Conservation (phyloP, 2,888 invertebrate species). For the Linyphia triangularis region DNA sequence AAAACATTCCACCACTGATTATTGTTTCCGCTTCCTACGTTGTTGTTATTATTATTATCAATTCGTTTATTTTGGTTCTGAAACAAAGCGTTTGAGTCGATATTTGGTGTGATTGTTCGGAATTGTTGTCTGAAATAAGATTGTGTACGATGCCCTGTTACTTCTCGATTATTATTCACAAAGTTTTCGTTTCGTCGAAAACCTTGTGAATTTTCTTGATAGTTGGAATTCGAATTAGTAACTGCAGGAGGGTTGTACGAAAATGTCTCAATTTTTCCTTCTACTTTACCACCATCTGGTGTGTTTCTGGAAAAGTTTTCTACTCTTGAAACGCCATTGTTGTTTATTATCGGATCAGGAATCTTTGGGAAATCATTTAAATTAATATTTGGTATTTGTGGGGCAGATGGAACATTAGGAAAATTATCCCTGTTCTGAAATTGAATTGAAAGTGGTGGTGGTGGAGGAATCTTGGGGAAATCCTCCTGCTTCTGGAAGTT, state of each 20-base stretch:
- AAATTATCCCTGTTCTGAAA: conserved; percentile 46
- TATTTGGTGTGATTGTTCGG: conserved; percentile 57
- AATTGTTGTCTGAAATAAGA: conserved; percentile 56
- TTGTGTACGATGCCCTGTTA: conserved; percentile 65
- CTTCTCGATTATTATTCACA: conserved; percentile 51
- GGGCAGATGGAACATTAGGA: conserved; percentile 46
- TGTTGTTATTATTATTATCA: conserved; percentile 11
- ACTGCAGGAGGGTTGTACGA: conserved; percentile 55
- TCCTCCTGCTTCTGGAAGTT: conserved; percentile 53
- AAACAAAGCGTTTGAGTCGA: conserved; percentile 19
- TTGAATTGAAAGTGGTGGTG: conserved; percentile 24
- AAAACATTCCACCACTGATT: conserved; percentile 69
- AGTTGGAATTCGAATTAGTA: conserved; percentile 39
- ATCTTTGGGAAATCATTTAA: conserved; percentile 37
- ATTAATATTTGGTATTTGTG: not conserved
- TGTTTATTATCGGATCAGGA: conserved; percentile 23
- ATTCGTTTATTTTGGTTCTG: conserved; percentile 33
- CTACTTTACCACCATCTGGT: conserved; percentile 60
- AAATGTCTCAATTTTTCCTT: conserved; percentile 59
- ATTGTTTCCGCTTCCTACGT: conserved; percentile 22
- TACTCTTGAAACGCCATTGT: conserved; percentile 36
- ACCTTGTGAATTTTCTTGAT: conserved; percentile 61
- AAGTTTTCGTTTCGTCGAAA: conserved; percentile 54
- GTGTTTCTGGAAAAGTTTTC: conserved; percentile 54
- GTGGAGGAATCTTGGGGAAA: conserved; percentile 66